These are phyloP conservation scores for Panagrolaimus sp. DNA, from an alignment of 1,140 invertebrate genomes.

Conservation along the genomic window DNA sequence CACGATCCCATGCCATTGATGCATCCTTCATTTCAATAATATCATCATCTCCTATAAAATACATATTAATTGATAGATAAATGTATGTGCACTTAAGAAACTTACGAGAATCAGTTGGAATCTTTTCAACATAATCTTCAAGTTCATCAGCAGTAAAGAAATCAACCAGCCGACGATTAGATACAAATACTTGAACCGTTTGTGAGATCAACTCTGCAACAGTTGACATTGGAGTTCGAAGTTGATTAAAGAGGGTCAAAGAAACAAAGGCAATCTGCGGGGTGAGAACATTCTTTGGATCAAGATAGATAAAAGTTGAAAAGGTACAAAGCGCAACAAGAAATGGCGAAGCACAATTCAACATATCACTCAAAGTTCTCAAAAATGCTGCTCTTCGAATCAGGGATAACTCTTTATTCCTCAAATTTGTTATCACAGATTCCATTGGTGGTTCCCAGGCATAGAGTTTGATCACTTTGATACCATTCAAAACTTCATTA, in stretches of 20 bases:
- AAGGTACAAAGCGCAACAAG: slow-evolving; percentile 79
- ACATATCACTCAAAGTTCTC: slow-evolving; percentile 68
- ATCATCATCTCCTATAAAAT: slow-evolving; percentile 24
- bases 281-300: slow-evolving; percentile 70
- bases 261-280: slow-evolving; percentile 71
- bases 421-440: slow-evolving; percentile 60
- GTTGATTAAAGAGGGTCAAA: slow-evolving; percentile 56
- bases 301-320: slow-evolving; percentile 74
- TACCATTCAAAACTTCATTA: slow-evolving; percentile 64
- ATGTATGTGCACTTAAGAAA: not conserved
- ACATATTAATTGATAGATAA: no score
- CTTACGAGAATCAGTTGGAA: slow-evolving; percentile 5
- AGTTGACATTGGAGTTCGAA: slow-evolving; percentile 54
- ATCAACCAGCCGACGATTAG: slow-evolving; percentile 53
- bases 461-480: slow-evolving; percentile 77
- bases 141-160: slow-evolving; percentile 54
- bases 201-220: slow-evolving; percentile 49
- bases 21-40: slow-evolving; percentile 41
- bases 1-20: slow-evolving; percentile 36
- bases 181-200: slow-evolving; percentile 50
- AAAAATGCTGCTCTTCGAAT: slow-evolving; percentile 42
- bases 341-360: slow-evolving; percentile 52
- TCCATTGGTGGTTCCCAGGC: slow-evolving; percentile 85
- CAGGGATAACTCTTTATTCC: slow-evolving; percentile 46
- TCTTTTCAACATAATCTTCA: slow-evolving; percentile 22